These are phyloP conservation scores for Leiothrix lutea DNA, from an alignment of 2,113 vertebrate species.

Conservation along the genomic window DNA sequence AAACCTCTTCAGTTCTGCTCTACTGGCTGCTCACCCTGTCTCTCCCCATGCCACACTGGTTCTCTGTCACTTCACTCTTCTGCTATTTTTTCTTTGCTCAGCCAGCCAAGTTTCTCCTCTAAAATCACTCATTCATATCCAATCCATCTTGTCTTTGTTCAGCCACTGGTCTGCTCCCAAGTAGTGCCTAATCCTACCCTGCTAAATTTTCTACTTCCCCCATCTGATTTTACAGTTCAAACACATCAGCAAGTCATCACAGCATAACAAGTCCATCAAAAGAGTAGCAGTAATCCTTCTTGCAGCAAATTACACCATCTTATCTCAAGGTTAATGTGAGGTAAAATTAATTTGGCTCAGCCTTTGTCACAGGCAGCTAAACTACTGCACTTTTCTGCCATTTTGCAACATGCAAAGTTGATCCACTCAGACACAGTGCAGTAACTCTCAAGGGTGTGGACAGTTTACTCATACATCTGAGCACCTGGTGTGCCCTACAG, in stretches of 20 bases:
- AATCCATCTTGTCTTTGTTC: not conserved
- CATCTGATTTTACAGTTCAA: not conserved
- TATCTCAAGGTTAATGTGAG: constrained; percentile 22
- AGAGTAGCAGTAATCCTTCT: not conserved
- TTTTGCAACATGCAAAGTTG: not conserved
- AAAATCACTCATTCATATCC: not conserved
- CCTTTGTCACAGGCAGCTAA: not conserved
- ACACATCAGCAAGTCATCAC: not conserved
- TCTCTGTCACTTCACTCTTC: not conserved
- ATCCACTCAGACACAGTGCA: not conserved
- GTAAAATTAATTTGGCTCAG: constrained; percentile 1
- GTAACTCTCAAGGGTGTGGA: not conserved
- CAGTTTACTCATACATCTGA: not conserved
- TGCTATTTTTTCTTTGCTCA: not conserved
- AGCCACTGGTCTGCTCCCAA: not conserved
- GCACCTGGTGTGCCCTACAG: not conserved
- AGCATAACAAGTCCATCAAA: not conserved
- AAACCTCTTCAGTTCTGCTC: not conserved
- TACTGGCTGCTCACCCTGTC: not conserved
- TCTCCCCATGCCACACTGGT: not conserved
- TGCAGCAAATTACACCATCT: not conserved
- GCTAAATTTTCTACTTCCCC: not conserved
- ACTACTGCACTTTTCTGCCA: not conserved
- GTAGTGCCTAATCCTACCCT: not conserved
- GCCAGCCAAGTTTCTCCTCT: not conserved